These are phyloP conservation scores for Cistogaster globosa DNA, from an alignment of 2,888 invertebrate species.

Conservation along the genomic window DNA sequence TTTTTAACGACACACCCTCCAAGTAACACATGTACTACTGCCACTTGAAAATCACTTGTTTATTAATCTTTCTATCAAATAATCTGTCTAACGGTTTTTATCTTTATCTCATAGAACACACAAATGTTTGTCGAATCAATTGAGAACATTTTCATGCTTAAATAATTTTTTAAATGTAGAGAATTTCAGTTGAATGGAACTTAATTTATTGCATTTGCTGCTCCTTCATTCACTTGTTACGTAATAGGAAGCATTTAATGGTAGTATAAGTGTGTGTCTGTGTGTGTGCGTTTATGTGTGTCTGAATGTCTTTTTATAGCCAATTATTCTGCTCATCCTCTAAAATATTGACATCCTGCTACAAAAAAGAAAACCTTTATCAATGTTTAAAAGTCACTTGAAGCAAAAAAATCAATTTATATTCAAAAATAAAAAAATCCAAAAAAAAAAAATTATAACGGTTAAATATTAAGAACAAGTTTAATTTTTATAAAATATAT, in stretches of 20 bases:
- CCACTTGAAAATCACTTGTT: constrained; percentile 1
- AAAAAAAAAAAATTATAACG: constrained; percentile 29
- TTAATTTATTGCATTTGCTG: neutral
- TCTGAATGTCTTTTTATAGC: constrained; percentile 79
- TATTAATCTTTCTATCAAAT: neutral
- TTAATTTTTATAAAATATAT: neutral
- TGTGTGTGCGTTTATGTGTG: constrained; percentile 75
- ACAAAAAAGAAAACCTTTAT: constrained; percentile 30
- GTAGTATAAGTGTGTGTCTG: constrained; percentile 74
- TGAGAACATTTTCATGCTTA: constrained; percentile 61
- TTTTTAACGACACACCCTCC: constrained; percentile 23
- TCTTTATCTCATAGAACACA: neutral
- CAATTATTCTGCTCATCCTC: constrained; percentile 64
- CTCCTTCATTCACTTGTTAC: neutral
- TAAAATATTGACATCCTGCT: constrained; percentile 1
- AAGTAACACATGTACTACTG: neutral
- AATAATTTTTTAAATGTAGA: constrained; percentile 52
- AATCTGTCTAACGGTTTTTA: neutral
- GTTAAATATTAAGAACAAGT: constrained; percentile 48
- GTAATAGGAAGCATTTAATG: constrained; percentile 72
- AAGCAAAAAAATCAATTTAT: constrained; percentile 51
- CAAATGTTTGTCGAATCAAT: constrained; percentile 17
- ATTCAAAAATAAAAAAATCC: constrained; percentile 44
- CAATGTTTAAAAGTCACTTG: constrained; percentile 77
- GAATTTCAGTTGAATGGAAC: constrained; percentile 45